phyloP scores from a whole-genome alignment of 2,888 invertebrate genomes.

The Rugalucina vietnamica region DNA sequence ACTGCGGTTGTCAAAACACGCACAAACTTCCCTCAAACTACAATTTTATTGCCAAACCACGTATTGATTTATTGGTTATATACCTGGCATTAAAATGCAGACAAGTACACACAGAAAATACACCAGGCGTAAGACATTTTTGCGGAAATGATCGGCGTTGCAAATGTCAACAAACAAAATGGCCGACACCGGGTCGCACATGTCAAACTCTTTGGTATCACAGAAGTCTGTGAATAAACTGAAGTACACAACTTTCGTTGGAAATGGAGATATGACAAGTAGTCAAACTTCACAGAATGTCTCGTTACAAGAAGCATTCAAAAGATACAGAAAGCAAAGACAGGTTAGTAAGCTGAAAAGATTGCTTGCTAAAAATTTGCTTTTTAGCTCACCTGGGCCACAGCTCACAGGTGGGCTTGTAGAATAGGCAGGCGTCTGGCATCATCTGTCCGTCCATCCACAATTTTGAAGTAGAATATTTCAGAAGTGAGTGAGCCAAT shows the following conservation, averaged over 20 bases:
- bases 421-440: too few species aligned
- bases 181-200: constrained; percentile 52
- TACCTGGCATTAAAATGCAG: neutral
- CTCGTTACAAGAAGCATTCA: constrained; percentile 58
- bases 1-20: neutral
- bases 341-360: constrained; percentile 43
- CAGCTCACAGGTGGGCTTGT: too few species aligned
- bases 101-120: neutral
- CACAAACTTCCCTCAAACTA: neutral
- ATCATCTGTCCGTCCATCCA: too few species aligned
- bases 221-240: constrained; percentile 32
- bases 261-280: neutral
- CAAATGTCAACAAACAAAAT: constrained; percentile 62
- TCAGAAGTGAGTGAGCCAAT: too few species aligned
- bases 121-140: neutral
- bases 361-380: too few species aligned
- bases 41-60: neutral
- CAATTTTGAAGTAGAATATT: too few species aligned
- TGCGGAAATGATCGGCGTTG: neutral
- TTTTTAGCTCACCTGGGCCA: too few species aligned
- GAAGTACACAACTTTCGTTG: constrained; percentile 50
- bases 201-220: constrained; percentile 12
- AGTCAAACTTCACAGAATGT: constrained; percentile 27
- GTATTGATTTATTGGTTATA: constrained; percentile 1
- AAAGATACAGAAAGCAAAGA: constrained; percentile 50